A percentile compares a stretch with the other conserved stretches of the same genome.
These are phyloP conservation scores for Diarsia rubi DNA, from an alignment of 2,888 invertebrate species.

Conservation along the genomic window DNA sequence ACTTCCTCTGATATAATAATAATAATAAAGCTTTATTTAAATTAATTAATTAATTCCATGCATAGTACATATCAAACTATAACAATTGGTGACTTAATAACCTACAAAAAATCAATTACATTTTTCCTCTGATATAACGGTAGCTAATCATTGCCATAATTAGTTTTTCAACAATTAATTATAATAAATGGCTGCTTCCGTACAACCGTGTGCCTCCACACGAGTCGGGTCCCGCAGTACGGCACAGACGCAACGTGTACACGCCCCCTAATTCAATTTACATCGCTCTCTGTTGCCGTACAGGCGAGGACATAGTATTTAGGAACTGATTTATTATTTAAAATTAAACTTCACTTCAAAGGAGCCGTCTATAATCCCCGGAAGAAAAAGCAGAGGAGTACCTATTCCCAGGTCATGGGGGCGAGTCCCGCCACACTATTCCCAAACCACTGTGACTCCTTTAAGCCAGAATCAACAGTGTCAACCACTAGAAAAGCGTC, in stretches of 20 bases:
- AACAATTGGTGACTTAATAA: no score
- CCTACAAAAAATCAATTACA: no score
- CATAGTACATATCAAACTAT: no score
- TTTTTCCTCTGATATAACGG: neutral
- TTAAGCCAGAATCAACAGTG: no score
- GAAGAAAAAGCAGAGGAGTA: no score
- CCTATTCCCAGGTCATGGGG: no score
- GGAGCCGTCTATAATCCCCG: no score
- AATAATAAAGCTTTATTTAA: no score
- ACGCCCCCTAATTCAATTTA: conserved; percentile 89
- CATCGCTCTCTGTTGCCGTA: conserved; percentile 77
- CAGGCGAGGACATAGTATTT: conserved; percentile 60
- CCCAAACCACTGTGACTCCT: no score
- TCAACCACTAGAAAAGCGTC: no score
- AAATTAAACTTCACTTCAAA: neutral
- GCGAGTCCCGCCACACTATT: no score
- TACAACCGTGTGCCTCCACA: conserved; percentile 12
- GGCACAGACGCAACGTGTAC: conserved; percentile 57
- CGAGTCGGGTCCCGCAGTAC: conserved; percentile 24
- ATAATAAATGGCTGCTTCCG: conserved; percentile 48
- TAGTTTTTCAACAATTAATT: conserved; percentile 52
- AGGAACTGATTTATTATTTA: conserved; percentile 18
- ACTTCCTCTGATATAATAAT: neutral
- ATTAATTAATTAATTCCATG: no score
- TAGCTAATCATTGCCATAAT: conserved; percentile 30